Base-by-base conservation (phyloP, 2,888 invertebrate genomes). In the Orchestes rusci region DNA sequence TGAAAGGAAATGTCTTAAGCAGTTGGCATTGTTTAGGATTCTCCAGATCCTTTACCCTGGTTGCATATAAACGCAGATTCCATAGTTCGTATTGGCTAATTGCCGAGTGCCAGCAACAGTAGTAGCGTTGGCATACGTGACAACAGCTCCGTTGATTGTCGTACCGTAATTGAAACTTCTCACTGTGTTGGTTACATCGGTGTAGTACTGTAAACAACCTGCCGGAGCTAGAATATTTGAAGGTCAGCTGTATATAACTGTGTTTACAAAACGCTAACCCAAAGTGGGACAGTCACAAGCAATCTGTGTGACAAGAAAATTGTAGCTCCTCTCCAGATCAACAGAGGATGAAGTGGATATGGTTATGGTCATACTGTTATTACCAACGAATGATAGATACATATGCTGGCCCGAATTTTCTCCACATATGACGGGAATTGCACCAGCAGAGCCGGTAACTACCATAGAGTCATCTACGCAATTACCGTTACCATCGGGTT, bases 341-440 rank as follows among this genome's bases (percentile, higher is more conserved):
- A 76, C 75, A 1, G 74, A 67, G 0, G 72, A 59, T 1, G 79
- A 79, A 0, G 84, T 82, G 8, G 79, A 75, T 12, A 88, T 69
- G 0, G 78, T 73, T 33, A 88, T 74, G 3, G 75, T 79, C 28
- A 88, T 83, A 0, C 84, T 76, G 15, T 71, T 70, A 16, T 76
- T 74, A 1, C 77, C 79, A 56, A 80, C 78, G 58, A 88, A 87
- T 61, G 84, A 80, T 1, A 86, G 75, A 58, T 82, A 87, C 17
- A 87, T 73, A 56, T 84, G 84, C 63, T 88, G 84, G 1, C 86
- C 87, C 1, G 80, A 77, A 64, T 87, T 84, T 61, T 84, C 84
- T 0, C 90, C 90, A 61, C 90, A 91, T 46, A 91, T 75, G 0
- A 85, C 82, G 0, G 84, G 85, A 3, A 84, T 76, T 4, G 71